A percentile compares a stretch with the other conserved stretches of the same genome.
phyloP scores from a whole-genome alignment of 1,140 invertebrate genomes.

The Zaprionus ghesquierei region DNA sequence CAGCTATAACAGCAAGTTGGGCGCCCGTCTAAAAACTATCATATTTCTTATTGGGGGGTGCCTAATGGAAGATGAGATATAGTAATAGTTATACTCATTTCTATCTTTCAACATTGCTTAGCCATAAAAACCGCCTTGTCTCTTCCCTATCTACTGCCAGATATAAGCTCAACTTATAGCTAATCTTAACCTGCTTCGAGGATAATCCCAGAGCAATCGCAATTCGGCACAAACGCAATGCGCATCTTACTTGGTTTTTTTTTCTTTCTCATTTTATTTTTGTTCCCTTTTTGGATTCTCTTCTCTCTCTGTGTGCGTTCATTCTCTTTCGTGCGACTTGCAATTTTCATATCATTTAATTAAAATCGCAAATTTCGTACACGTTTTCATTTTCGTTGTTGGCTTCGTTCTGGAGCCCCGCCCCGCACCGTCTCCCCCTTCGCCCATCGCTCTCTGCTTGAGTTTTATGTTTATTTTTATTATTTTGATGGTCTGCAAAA shows the following conservation, averaged over 20 bases:
- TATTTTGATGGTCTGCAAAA: conserved; percentile 74
- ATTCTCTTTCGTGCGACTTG: conserved; percentile 57
- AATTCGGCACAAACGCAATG: background rate
- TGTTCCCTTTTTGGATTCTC: conserved; percentile 5
- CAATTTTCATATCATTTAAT: conserved; percentile 81
- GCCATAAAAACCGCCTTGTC: background rate
- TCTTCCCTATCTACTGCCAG: background rate
- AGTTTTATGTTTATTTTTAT: conserved; percentile 72
- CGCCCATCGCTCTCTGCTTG: conserved; percentile 6
- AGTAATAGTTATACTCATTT: no score
- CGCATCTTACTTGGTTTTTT: conserved; percentile 9
- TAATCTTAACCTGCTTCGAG: background rate
- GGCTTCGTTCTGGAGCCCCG: conserved; percentile 47
- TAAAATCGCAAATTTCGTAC: conserved; percentile 81
- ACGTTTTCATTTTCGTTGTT: conserved; percentile 73
- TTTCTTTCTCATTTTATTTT: conserved; percentile 8
- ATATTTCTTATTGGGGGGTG: background rate
- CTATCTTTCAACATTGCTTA: background rate
- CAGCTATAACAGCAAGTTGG: conserved; percentile 1
- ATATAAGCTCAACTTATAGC: background rate
- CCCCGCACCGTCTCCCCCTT: conserved; percentile 11
- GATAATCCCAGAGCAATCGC: conserved; percentile 4
- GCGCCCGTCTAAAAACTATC: background rate
- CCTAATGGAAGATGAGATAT: no score
- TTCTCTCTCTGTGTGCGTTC: conserved; percentile 25